These are phyloP conservation scores for Aelia acuminata DNA, from an alignment of 2,888 invertebrate genomes.

Conservation along the genomic window DNA sequence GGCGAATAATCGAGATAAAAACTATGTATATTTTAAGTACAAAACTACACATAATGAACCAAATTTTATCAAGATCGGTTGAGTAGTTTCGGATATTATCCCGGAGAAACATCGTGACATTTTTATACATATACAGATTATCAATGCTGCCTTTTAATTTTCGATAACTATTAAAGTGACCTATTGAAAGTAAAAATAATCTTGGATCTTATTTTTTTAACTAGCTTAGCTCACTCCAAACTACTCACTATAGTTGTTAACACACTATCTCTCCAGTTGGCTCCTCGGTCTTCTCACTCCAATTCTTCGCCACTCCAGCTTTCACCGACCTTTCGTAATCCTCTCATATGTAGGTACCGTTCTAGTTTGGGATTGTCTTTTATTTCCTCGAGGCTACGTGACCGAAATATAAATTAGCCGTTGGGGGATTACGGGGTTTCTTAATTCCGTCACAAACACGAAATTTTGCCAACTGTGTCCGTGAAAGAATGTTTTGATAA, in stretches of 20 bases:
- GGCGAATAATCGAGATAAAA: too few species aligned
- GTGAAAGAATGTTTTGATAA: not conserved
- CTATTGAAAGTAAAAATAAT: not conserved
- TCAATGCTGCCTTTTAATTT: not conserved
- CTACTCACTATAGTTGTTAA: not conserved
- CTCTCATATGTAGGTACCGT: not conserved
- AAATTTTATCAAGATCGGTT: too few species aligned
- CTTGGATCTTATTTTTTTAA: not conserved
- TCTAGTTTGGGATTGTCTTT: not conserved
- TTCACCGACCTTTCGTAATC: not conserved
- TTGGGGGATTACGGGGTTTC: not conserved
- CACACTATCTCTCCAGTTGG: not conserved
- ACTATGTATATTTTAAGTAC: too few species aligned
- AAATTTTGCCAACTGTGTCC: not conserved
- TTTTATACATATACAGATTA: too few species aligned
- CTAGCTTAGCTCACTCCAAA: not conserved
- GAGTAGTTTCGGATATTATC: too few species aligned
- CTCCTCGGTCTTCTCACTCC: not conserved
- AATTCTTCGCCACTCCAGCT: not conserved
- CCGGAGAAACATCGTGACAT: too few species aligned
- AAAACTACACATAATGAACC: too few species aligned
- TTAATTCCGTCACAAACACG: not conserved
- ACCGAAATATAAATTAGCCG: not conserved
- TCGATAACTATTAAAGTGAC: not conserved
- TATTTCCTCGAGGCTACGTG: not conserved